Percentiles rank a stretch among this genome's conserved stretches.
Conservation (phyloP, 1,140 invertebrate genomes). For the Ceratina australensis region DNA sequence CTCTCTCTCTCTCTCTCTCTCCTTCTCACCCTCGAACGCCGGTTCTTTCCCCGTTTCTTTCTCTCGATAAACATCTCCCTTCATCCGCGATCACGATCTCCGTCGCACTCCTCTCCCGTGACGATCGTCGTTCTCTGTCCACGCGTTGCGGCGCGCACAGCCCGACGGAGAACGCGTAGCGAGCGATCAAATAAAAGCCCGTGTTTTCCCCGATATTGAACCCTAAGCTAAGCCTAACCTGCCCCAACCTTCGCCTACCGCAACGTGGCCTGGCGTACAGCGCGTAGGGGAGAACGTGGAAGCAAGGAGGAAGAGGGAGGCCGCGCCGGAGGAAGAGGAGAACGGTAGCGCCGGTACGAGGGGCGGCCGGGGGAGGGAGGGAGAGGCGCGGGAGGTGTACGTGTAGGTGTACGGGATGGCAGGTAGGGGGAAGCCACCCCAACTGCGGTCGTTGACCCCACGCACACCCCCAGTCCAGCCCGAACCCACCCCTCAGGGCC, state of each 20-base stretch:
- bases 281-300: conserved; percentile 54
- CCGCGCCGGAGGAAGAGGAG: conserved; percentile 35
- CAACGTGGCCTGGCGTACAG: conserved; percentile 65
- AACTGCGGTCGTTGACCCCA: conserved; percentile 76
- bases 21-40: background rate
- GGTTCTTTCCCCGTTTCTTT: background rate
- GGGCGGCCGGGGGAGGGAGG: conserved; percentile 12
- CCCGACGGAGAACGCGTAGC: conserved; percentile 51
- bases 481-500: conserved; percentile 75
- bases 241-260: conserved; percentile 69
- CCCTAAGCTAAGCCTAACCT: conserved; percentile 77
- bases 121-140: conserved; percentile 24
- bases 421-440: conserved; percentile 68
- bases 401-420: conserved; percentile 54
- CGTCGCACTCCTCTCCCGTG: background rate
- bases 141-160: background rate
- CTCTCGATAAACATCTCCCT: conserved; percentile 26
- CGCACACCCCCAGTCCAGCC: conserved; percentile 74
- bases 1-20: conserved; percentile 11
- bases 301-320: conserved; percentile 30
- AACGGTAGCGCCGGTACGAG: background rate
- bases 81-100: conserved; percentile 5
- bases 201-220: conserved; percentile 77
- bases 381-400: background rate
- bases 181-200: conserved; percentile 75